phyloP scores from a whole-genome alignment of 2,888 invertebrate genomes.

The Alsophila aescularia region DNA sequence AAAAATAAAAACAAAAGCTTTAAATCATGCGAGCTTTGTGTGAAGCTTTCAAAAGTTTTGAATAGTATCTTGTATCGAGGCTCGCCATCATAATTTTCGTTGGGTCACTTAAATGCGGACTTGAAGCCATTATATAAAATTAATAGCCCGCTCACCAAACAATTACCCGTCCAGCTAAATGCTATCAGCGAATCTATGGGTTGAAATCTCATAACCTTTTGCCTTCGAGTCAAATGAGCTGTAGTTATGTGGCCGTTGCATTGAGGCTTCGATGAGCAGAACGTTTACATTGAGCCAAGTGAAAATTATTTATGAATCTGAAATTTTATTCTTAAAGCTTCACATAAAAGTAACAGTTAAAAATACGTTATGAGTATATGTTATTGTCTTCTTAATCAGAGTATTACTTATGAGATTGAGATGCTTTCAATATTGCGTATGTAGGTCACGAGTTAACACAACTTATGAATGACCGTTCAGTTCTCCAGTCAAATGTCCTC shows the following conservation, averaged over 20 bases:
- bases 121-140: slow-evolving; percentile 75
- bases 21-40: slow-evolving; percentile 57
- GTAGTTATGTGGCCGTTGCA: slow-evolving; percentile 38
- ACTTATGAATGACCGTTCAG: slow-evolving; percentile 14
- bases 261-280: slow-evolving; percentile 34
- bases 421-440: not conserved
- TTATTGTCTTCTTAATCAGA: not conserved
- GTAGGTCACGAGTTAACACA: slow-evolving; percentile 6
- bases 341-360: not conserved
- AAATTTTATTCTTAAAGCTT: not conserved
- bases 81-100: slow-evolving; percentile 66
- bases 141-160: slow-evolving; percentile 78
- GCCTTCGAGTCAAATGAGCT: slow-evolving; percentile 71
- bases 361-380: not conserved
- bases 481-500: slow-evolving; percentile 15
- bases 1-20: slow-evolving; percentile 48
- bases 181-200: slow-evolving; percentile 80
- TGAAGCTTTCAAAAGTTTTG: slow-evolving; percentile 59
- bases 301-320: not conserved
- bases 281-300: slow-evolving; percentile 48
- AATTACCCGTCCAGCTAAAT: slow-evolving; percentile 78
- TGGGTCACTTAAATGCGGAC: slow-evolving; percentile 71
- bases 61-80: slow-evolving; percentile 61
- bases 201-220: slow-evolving; percentile 81
- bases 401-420: not conserved